Base-by-base conservation (phyloP, 37 sponge, comb jelly and placozoan genomes). In the Spongia lamella region DNA sequence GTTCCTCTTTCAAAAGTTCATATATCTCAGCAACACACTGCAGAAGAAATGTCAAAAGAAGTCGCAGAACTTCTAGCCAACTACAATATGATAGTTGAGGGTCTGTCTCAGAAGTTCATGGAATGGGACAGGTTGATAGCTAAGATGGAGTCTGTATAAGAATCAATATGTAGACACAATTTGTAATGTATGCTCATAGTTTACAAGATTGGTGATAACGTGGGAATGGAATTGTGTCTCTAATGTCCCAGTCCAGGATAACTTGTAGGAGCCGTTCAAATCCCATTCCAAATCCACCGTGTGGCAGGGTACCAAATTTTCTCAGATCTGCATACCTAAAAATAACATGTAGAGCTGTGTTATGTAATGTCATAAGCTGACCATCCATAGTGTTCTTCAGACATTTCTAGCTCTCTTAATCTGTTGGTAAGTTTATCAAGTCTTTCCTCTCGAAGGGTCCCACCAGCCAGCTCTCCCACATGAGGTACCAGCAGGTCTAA, bases 221-320 rank as follows among this genome's bases (percentile, higher is more conserved):
- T 66, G 96, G 96, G 50, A 92, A 95, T 13, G 96, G 87, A 47
- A 86, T 89, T 1, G 82, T 83, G 69, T 95, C 96, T 58, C 96
- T 56, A 25, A 95, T 92, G 21, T 70, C 78, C 43, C 85, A 32
- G 39, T 89, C 92, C 60, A 89, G 32, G 40, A 92, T 51, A 5
- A 72, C 79, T 64, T 92, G 93, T 11, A 95, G 53, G 31, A 84
- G 67, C 6, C 96, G 70, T 56, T 95, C 96, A 79, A 95, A 95
- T 19, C 96, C 96, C 31, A 95, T 79, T 25, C 96, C 96, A 76
- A 95, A 95, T 21, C 96, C 96, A 24, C 96, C 96, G 53, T 92
- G 93, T 6, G 90, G 89, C 29, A 95, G 78, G 19, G 84, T 85
- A 24, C 96, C 96, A 92, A 86, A 95, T 35, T 77, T 21, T 6